Evolutionary conservation across 2,888 invertebrate genomes (phyloP).

Genomic region (Thysanoteuthis rhombus): DNA sequence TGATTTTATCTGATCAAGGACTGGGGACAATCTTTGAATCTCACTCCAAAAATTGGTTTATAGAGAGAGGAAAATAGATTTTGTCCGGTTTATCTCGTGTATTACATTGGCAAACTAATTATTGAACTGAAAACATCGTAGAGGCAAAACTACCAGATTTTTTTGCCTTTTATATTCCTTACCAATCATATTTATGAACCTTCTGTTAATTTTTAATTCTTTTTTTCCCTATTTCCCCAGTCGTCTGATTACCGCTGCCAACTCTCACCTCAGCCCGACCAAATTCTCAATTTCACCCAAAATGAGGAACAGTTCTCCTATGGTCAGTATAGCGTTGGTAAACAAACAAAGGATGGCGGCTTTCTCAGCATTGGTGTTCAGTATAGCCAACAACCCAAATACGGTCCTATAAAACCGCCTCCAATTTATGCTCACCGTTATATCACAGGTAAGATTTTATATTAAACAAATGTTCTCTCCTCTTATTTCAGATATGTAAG

Average conservation of each 20-base stretch:
- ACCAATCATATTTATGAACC: no score
- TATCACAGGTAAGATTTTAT: slow-evolving; percentile 62
- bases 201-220: not conserved
- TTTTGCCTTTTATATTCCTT: no score
- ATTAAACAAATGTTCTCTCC: no score
- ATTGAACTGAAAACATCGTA: no score
- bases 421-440: slow-evolving; percentile 78
- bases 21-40: no score
- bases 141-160: no score
- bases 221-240: not conserved
- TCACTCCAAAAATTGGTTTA: no score
- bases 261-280: slow-evolving; percentile 49
- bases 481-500: no score
- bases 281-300: slow-evolving; percentile 66
- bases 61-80: no score
- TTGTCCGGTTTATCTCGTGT: no score
- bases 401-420: slow-evolving; percentile 69
- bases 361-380: slow-evolving; percentile 76
- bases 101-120: no score
- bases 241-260: slow-evolving; percentile 35
- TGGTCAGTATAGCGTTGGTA: slow-evolving; percentile 77
- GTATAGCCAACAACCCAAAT: slow-evolving; percentile 70
- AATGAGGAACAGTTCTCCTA: slow-evolving; percentile 77
- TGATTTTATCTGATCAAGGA: no score
- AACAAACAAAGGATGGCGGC: slow-evolving; percentile 67